Percentiles rank a stretch among this genome's conserved stretches.
Evolutionary conservation across 2,113 vertebrate species (phyloP).

Genomic region (Neotoma lepida): DNA sequence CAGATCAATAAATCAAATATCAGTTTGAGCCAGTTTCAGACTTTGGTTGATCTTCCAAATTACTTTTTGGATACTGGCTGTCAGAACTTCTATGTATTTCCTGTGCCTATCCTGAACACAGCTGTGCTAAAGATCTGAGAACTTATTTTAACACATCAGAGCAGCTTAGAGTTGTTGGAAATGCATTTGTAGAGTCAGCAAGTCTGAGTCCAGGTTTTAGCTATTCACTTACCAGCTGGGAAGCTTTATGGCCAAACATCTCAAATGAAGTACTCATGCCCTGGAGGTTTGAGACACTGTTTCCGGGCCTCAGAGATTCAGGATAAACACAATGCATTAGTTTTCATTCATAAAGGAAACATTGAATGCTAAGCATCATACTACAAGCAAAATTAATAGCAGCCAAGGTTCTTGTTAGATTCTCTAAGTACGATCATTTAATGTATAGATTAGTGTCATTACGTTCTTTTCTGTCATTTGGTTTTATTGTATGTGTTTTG

Average conservation of each 20-base stretch:
- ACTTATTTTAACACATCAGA: constrained; percentile 50
- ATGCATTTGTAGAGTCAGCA: constrained; percentile 42
- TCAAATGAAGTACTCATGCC: constrained; percentile 46
- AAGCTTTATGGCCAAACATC: constrained; percentile 49
- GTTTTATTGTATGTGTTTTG: background rate
- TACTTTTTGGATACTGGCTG: constrained; percentile 44
- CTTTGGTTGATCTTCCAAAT: constrained; percentile 53
- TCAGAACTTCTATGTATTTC: constrained; percentile 63
- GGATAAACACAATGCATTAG: constrained; percentile 12
- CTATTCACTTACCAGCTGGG: constrained; percentile 56
- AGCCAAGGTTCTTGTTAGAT: background rate
- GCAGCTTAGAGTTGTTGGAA: constrained; percentile 35
- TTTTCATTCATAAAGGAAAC: constrained; percentile 61
- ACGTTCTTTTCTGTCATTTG: background rate
- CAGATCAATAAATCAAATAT: constrained; percentile 59
- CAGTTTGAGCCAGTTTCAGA: constrained; percentile 17
- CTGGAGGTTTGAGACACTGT: constrained; percentile 40
- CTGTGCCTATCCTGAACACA: constrained; percentile 54
- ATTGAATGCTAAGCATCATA: constrained; percentile 1
- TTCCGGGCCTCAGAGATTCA: constrained; percentile 45
- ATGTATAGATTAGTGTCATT: background rate
- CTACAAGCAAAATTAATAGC: constrained; percentile 1
- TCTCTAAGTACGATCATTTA: constrained; percentile 46
- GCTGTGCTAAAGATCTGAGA: constrained; percentile 59
- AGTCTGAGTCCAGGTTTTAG: constrained; percentile 55